Percentiles rank a stretch among this genome's conserved stretches.
phyloP scores from a whole-genome alignment of 2,888 invertebrate species.

The Elmis aenea region DNA sequence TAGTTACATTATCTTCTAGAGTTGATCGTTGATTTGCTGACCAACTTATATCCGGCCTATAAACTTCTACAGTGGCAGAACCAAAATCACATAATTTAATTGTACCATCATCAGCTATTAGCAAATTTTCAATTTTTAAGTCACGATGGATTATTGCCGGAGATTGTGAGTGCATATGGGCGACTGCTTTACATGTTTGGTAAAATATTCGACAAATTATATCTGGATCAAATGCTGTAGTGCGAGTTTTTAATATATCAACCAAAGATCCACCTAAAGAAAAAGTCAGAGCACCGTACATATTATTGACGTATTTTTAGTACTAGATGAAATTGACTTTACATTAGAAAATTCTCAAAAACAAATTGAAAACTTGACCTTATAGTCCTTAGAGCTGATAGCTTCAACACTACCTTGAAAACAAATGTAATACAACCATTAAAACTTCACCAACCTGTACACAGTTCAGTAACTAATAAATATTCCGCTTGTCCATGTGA shows the following conservation, averaged over 20 bases:
- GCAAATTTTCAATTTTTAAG: conserved; percentile 92
- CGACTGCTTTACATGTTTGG: conserved; percentile 84
- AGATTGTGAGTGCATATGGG: conserved; percentile 87
- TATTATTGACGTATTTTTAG: no score
- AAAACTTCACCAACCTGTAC: conserved; percentile 59
- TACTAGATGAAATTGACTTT: no score
- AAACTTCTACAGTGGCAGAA: conserved; percentile 81
- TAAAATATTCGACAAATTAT: conserved; percentile 82
- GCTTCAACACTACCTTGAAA: neutral
- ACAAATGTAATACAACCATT: conserved; percentile 3
- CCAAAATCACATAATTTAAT: conserved; percentile 98
- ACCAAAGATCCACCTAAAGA: conserved; percentile 58
- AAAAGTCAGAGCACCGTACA: conserved; percentile 8
- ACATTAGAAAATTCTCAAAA: no score
- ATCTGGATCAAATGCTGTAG: conserved; percentile 59
- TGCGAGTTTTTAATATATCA: conserved; percentile 58
- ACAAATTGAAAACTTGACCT: no score
- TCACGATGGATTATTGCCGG: conserved; percentile 94
- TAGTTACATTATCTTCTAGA: conserved; percentile 85
- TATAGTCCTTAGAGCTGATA: no score
- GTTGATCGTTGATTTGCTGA: conserved; percentile 84
- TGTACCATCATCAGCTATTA: conserved; percentile 77
- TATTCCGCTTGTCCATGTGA: conserved; percentile 84
- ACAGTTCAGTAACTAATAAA: conserved; percentile 87
- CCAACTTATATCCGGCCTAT: conserved; percentile 84